These are phyloP conservation scores for Aythya baeri DNA, from an alignment of 2,113 vertebrate genomes.

Conservation along the genomic window DNA sequence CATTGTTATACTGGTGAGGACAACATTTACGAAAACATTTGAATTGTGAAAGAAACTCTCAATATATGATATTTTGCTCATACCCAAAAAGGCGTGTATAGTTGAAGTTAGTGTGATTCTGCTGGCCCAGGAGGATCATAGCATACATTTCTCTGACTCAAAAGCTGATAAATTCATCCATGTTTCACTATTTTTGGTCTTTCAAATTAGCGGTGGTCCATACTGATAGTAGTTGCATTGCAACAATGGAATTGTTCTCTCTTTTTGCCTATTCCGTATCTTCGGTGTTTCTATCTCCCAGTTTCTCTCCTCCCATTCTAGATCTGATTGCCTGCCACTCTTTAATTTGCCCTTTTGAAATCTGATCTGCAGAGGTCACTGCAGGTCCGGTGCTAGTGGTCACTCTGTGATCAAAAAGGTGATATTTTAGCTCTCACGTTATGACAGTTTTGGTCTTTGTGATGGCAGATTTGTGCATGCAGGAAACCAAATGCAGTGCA, in stretches of 20 bases:
- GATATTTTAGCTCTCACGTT: not conserved
- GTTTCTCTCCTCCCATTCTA: not conserved
- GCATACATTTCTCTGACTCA: fast-evolving
- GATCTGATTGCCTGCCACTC: fast-evolving
- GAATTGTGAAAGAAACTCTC: not conserved
- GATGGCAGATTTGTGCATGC: fast-evolving
- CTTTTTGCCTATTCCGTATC: fast-evolving
- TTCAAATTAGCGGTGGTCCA: fast-evolving
- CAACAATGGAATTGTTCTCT: not conserved
- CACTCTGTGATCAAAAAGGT: fast-evolving
- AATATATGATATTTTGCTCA: not conserved
- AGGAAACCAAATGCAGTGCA: fast-evolving
- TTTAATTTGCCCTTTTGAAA: not conserved
- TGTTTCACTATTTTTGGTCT: not conserved
- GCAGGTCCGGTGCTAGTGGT: fast-evolving
- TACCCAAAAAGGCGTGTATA: fast-evolving
- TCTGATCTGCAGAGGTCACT: too few relatives aligned
- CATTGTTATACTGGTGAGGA: fast-evolving
- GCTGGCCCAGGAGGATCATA: fast-evolving
- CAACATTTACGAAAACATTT: fast-evolving
- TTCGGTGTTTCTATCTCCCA: not conserved
- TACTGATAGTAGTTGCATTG: fast-evolving
- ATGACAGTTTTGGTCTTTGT: not conserved
- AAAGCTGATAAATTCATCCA: fast-evolving
- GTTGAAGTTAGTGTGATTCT: not conserved